Percentiles rank a stretch among this genome's conserved stretches.
Evolutionary conservation across 2,888 invertebrate species (phyloP).

Genomic region (Protonemura montana): DNA sequence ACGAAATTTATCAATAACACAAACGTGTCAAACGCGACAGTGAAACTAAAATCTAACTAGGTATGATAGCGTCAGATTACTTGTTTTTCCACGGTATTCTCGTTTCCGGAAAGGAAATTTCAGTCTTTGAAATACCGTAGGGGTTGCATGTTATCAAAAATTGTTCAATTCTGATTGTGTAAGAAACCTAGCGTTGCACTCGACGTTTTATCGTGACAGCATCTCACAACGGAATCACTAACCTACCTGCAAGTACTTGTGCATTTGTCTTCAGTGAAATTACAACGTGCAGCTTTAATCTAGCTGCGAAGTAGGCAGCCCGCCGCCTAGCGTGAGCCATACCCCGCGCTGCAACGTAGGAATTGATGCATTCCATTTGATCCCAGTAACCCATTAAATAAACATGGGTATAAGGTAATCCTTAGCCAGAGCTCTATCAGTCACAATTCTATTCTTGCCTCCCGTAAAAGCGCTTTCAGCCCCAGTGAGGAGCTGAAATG

Average conservation of each 20-base stretch:
- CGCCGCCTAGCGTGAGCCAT: background rate
- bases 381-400: slow-evolving; percentile 34
- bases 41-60: background rate
- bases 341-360: background rate
- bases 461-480: background rate
- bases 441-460: background rate
- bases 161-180: background rate
- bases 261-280: slow-evolving; percentile 13
- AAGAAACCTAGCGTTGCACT: background rate
- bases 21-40: background rate
- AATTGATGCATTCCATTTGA: slow-evolving; percentile 28
- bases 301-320: slow-evolving; percentile 1
- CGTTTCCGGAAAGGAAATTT: background rate
- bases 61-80: background rate
- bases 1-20: background rate
- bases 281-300: background rate
- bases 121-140: background rate
- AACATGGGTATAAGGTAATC: slow-evolving; percentile 22
- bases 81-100: background rate
- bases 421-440: background rate
- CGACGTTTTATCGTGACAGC: background rate
- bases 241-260: background rate
- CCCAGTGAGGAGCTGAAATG: background rate
- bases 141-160: background rate
- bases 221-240: background rate